Evolutionary conservation across 2,797 vertebrate species (phyloP).

Genomic region (Pseudochirops corinnae): DNA sequence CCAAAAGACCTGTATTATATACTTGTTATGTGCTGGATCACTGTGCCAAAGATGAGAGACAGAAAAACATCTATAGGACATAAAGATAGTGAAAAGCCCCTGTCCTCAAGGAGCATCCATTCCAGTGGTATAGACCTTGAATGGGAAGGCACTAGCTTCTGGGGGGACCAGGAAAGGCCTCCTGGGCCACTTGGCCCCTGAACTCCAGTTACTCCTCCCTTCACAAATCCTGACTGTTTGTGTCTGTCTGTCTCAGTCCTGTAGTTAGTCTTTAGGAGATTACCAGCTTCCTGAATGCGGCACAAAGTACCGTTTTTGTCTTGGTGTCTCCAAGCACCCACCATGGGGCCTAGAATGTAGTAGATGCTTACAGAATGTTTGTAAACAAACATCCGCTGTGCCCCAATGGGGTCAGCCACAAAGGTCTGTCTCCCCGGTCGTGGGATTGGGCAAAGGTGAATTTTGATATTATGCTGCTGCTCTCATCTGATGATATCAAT

Average conservation of each 20-base stretch:
- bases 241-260: not conserved
- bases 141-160: not conserved
- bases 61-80: not conserved
- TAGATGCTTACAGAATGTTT: not conserved
- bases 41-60: too few species aligned
- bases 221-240: not conserved
- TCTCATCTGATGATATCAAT: conserved; percentile 3
- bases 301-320: not conserved
- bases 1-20: too few species aligned
- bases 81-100: not conserved
- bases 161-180: not conserved
- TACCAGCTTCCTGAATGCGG: too few species aligned
- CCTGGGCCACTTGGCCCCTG: too few species aligned
- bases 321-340: not conserved
- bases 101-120: not conserved
- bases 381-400: not conserved
- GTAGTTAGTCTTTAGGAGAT: too few species aligned
- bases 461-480: not conserved
- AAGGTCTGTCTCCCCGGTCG: accelerated
- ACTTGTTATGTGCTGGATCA: too few species aligned
- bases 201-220: not conserved
- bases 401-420: not conserved
- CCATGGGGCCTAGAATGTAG: not conserved
- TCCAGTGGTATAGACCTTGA: accelerated
- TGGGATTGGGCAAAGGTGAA: not conserved